Percentiles rank a stretch among this genome's conserved stretches.
Conservation (phyloP, 2,888 invertebrate genomes). For the Deilephila elpenor region DNA sequence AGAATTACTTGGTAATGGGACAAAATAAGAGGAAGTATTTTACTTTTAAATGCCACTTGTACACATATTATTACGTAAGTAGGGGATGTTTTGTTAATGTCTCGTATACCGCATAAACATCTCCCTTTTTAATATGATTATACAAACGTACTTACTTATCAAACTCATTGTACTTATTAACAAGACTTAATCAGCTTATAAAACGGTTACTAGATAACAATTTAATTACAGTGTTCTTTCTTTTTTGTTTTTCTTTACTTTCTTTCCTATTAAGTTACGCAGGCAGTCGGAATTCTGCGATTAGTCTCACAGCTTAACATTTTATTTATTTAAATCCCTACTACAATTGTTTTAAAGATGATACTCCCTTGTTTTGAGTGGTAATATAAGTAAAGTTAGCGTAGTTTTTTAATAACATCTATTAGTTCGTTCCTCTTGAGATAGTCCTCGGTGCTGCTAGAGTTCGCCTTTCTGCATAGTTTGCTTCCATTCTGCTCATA, state of each 20-base stretch:
- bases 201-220: background rate
- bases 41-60: constrained; percentile 7
- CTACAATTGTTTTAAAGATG: no score
- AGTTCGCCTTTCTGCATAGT: no score
- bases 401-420: no score
- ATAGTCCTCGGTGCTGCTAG: no score
- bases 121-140: background rate
- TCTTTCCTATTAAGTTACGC: no score
- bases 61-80: background rate
- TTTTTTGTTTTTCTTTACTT: background rate
- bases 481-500: no score
- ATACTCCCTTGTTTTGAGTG: no score
- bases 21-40: constrained; percentile 5
- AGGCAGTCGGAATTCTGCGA: no score
- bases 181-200: background rate
- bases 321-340: no score
- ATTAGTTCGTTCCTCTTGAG: no score
- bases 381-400: no score
- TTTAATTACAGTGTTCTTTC: background rate
- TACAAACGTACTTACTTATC: background rate
- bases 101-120: background rate
- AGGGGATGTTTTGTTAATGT: constrained; percentile 4
- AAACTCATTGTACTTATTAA: background rate
- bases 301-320: no score
- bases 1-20: background rate